phyloP scores from a whole-genome alignment of 2,797 vertebrate species.

The Catamblyrhynchus diadema region DNA sequence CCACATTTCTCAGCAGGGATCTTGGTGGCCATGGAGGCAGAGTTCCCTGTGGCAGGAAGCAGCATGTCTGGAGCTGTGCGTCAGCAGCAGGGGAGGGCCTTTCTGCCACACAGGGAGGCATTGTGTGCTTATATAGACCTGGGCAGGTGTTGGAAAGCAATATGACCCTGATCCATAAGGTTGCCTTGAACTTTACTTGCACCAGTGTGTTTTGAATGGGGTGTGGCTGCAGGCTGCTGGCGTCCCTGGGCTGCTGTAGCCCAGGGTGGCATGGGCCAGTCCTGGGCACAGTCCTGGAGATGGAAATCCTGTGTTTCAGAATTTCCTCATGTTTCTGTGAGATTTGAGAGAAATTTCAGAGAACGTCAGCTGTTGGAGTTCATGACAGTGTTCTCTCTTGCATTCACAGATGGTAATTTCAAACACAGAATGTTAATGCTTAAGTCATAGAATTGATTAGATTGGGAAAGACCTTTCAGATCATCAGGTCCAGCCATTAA shows the following conservation, averaged over 20 bases:
- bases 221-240: background rate
- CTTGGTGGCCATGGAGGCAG: background rate
- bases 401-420: background rate
- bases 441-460: background rate
- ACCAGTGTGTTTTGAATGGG: background rate
- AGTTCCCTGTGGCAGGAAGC: background rate
- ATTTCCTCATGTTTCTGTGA: background rate
- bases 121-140: conserved; percentile 1
- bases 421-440: background rate
- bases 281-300: background rate
- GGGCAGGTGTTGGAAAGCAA: background rate
- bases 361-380: background rate
- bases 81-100: background rate
- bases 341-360: background rate
- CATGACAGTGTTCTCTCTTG: background rate
- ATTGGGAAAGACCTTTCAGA: background rate
- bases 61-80: background rate
- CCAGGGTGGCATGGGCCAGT: background rate
- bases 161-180: background rate
- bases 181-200: conserved; percentile 58
- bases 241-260: background rate
- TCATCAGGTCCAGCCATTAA: background rate
- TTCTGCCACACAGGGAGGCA: background rate
- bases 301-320: background rate
- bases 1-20: background rate